Base-by-base conservation (phyloP, 2,113 vertebrate genomes). In the Zosterops pallidus region DNA sequence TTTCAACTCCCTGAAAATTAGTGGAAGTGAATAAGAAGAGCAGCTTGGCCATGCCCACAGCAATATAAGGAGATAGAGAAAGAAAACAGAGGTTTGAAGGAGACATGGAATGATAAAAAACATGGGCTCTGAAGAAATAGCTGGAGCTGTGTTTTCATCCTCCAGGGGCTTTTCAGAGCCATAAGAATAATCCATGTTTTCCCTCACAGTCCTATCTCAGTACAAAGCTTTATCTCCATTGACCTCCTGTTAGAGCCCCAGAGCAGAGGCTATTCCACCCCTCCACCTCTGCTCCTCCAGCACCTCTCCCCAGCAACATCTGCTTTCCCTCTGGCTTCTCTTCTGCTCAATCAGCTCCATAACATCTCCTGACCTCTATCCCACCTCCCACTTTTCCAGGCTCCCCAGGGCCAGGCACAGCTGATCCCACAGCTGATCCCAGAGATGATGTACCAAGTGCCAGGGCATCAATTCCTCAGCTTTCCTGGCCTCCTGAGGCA, bases 301-400 rank as follows among this genome's bases (percentile, higher is more conserved):
- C 17, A n/a, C 5, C 14, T 33, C n/a, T 19, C 31, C 78, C 28
- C 13, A 18, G 8, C 21, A 78, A 2, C 7, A 6, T 29, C 56
- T 83, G 1, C 44, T 53, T 25, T 50, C 56, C 29, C 21, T 63
- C 65, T 10, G 10, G 14, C 39, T 86, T 28, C 41, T 12, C 28
- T 33, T 33, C 52, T 12, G 2, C 76, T 60, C 9, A 2, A 16
- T 7, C 39, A 84, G 17, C 56, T 33, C 65, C 13, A 67, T 20
- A 9, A 8, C 0, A 23, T 9, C 33, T 9, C 47, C 3, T 8
- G 3, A 7, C 2, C 1, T 7, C 11, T 0, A 2, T 12, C 53
- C n/a, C 56, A 29, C 41, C n/a, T 14, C 9, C 37, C 59, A 3
- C 26, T 31, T 68, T 26, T 2, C 39, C 5, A 60, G 17, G 9